Conservation (phyloP, 1,140 invertebrate genomes). For the Chrysopa pallens region DNA sequence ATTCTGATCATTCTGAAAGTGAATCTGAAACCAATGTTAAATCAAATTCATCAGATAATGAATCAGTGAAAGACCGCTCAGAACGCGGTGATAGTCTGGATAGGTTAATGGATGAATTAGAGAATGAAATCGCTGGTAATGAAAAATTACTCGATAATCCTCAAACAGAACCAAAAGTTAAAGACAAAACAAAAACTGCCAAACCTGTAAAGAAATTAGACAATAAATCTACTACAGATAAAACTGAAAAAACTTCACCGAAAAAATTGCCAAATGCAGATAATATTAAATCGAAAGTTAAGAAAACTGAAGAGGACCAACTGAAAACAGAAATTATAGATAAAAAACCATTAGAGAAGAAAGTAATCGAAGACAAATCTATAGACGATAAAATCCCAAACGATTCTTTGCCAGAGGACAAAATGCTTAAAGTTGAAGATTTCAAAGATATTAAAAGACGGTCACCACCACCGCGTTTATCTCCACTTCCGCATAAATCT, state of each 20-base stretch:
- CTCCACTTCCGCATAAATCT: neutral
- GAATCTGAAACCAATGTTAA: slow-evolving; percentile 18
- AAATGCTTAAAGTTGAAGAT: neutral
- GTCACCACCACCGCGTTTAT: neutral
- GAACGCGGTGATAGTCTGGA: slow-evolving; percentile 17
- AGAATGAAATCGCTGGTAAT: slow-evolving; percentile 18
- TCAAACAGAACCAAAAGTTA: slow-evolving; percentile 2
- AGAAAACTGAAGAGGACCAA: neutral
- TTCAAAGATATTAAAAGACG: neutral
- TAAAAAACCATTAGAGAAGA: neutral
- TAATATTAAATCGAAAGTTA: neutral
- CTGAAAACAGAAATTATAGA: neutral
- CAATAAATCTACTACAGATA: neutral
- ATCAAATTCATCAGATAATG: neutral
- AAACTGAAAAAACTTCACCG: slow-evolving; percentile 1
- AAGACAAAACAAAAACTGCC: slow-evolving; percentile 5
- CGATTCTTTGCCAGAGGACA: neutral
- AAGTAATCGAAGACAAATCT: neutral
- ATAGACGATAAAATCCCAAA: neutral
- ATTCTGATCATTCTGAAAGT: slow-evolving; percentile 18
- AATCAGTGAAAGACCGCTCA: slow-evolving; percentile 6
- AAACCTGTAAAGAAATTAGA: slow-evolving; percentile 5
- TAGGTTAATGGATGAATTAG: slow-evolving; percentile 20
- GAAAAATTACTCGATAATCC: slow-evolving; percentile 7
- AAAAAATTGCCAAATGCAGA: neutral